phyloP scores from a whole-genome alignment of 2,797 vertebrate species.

The Clamator glandarius region DNA sequence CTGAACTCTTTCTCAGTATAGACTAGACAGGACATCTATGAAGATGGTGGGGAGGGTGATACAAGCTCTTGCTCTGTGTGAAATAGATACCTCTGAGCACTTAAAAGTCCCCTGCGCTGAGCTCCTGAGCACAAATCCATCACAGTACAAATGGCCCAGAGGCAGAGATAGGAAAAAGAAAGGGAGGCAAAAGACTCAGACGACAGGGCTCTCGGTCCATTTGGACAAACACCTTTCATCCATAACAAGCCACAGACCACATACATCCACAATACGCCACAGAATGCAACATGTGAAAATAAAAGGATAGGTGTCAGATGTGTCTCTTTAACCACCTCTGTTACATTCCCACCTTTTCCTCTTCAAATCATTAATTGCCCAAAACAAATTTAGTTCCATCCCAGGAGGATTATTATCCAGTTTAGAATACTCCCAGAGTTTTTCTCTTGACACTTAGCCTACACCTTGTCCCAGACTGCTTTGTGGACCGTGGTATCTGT shows the following conservation, averaged over 20 bases:
- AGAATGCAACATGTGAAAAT: not conserved
- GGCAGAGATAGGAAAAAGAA: not conserved
- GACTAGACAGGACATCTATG: too few relatives aligned
- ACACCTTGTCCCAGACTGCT: not conserved
- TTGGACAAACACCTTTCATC: not conserved
- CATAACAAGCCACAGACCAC: not conserved
- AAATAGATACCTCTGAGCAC: not conserved
- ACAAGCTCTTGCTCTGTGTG: accelerated
- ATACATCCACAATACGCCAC: not conserved
- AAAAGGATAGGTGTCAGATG: not conserved
- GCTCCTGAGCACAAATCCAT: not conserved
- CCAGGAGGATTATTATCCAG: not conserved
- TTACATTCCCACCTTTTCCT: not conserved
- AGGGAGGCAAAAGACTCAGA: not conserved
- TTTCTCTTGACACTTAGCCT: not conserved
- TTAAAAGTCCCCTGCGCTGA: not conserved
- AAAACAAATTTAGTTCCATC: not conserved
- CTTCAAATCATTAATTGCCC: not conserved
- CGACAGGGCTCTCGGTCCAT: not conserved
- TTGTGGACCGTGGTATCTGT: not conserved
- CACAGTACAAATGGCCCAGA: too few relatives aligned
- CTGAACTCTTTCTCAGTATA: not conserved
- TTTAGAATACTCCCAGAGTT: not conserved
- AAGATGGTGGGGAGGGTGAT: not conserved
- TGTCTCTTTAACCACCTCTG: not conserved